Conservation (phyloP, 2,113 vertebrate species). For the Mixornis gularis region DNA sequence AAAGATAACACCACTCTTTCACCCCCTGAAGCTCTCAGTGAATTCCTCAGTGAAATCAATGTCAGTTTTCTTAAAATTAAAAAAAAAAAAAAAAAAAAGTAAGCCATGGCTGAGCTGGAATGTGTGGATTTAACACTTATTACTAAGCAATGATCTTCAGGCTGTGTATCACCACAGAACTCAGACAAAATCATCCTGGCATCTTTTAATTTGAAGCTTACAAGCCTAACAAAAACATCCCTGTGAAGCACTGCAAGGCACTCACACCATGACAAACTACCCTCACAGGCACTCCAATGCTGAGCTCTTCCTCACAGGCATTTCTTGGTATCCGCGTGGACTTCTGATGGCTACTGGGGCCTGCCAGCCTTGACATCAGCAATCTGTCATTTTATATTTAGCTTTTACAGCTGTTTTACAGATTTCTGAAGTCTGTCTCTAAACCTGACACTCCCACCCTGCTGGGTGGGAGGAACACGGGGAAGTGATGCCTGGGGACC, state of each 20-base stretch:
- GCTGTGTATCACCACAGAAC: not conserved
- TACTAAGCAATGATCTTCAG: not conserved
- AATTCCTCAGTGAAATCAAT: not conserved
- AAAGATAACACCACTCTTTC: accelerated
- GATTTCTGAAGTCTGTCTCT: not conserved
- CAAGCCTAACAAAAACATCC: not conserved
- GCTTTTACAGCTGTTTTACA: not conserved
- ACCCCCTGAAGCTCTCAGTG: not conserved
- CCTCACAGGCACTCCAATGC: accelerated
- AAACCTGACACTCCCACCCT: not conserved
- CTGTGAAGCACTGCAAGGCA: not conserved
- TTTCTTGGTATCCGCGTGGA: not conserved
- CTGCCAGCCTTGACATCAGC: not conserved
- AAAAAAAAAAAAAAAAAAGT: too few species aligned
- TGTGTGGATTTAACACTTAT: not conserved
- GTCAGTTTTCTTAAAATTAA: not conserved
- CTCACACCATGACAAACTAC: not conserved
- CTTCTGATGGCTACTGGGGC: accelerated
- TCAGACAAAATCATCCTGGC: not conserved
- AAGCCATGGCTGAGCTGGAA: not conserved
- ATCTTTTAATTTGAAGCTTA: not conserved
- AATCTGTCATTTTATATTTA: accelerated
- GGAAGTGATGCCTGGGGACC: accelerated
- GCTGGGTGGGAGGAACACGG: accelerated
- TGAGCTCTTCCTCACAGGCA: not conserved